Evolutionary conservation across 2,888 invertebrate genomes (phyloP).

Genomic region (Adineta ricciae): DNA sequence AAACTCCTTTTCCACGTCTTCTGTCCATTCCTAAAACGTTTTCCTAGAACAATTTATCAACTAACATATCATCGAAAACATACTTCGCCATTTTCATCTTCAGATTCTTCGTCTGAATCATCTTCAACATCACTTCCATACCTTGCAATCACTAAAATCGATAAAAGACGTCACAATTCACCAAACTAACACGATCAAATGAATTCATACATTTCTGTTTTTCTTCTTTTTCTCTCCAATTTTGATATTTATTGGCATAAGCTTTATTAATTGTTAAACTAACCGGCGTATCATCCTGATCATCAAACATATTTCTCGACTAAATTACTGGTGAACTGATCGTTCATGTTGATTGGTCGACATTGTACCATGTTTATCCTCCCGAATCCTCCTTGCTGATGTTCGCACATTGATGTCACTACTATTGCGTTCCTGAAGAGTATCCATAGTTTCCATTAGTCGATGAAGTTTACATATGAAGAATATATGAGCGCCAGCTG

Average conservation of each 20-base stretch:
- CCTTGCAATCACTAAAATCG: constrained; percentile 27
- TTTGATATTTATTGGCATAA: constrained; percentile 32
- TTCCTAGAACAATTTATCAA: background rate
- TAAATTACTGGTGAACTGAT: background rate
- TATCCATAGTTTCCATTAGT: background rate
- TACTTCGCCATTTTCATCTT: constrained; percentile 31
- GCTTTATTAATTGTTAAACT: constrained; percentile 26
- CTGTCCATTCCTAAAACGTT: constrained; percentile 28
- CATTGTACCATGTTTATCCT: background rate
- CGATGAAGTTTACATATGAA: too few species aligned
- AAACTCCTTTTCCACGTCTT: constrained; percentile 34
- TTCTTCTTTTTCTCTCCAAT: constrained; percentile 33
- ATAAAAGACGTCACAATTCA: background rate
- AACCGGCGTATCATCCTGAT: background rate
- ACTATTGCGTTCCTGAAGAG: background rate
- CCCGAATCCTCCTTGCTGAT: background rate
- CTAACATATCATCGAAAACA: background rate
- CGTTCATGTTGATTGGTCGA: background rate
- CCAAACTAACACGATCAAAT: background rate
- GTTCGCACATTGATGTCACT: background rate
- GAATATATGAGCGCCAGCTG: too few species aligned
- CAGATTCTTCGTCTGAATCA: constrained; percentile 20
- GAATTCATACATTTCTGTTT: constrained; percentile 28
- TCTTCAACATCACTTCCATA: constrained; percentile 29
- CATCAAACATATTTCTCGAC: background rate